Evolutionary conservation across 1,140 invertebrate species (phyloP).

Genomic region (Saccostrea cuccullata): DNA sequence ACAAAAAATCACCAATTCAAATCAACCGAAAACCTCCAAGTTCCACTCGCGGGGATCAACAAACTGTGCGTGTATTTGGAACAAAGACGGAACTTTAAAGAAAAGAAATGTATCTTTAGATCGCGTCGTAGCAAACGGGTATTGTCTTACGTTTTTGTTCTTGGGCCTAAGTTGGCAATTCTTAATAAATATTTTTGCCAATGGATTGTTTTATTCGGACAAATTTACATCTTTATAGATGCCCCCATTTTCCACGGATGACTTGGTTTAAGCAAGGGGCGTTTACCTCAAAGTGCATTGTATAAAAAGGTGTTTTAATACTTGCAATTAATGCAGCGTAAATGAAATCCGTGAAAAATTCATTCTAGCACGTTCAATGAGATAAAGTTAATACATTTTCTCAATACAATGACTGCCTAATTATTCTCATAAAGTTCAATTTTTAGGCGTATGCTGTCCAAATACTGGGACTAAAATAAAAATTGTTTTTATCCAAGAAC

Average conservation of each 20-base stretch:
- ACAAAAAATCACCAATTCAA: background rate
- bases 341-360: slow-evolving; percentile 13
- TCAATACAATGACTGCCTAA: background rate
- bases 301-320: slow-evolving; percentile 6
- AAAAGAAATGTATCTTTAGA: slow-evolving; percentile 10
- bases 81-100: slow-evolving; percentile 1
- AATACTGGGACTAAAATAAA: background rate
- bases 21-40: background rate
- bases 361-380: background rate
- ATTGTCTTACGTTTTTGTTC: slow-evolving; percentile 22
- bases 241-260: background rate
- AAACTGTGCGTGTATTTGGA: background rate
- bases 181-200: background rate
- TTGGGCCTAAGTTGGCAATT: background rate
- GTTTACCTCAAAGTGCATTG: background rate
- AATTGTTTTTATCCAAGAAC: background rate
- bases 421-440: slow-evolving; percentile 5
- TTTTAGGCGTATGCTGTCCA: background rate
- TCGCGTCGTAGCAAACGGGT: background rate
- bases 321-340: background rate
- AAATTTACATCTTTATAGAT: background rate
- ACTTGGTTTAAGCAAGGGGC: background rate
- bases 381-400: background rate
- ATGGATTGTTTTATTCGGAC: background rate
- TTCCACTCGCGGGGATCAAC: background rate